Base-by-base conservation (phyloP, 2,113 vertebrate species). In the Oplegnathus fasciatus region DNA sequence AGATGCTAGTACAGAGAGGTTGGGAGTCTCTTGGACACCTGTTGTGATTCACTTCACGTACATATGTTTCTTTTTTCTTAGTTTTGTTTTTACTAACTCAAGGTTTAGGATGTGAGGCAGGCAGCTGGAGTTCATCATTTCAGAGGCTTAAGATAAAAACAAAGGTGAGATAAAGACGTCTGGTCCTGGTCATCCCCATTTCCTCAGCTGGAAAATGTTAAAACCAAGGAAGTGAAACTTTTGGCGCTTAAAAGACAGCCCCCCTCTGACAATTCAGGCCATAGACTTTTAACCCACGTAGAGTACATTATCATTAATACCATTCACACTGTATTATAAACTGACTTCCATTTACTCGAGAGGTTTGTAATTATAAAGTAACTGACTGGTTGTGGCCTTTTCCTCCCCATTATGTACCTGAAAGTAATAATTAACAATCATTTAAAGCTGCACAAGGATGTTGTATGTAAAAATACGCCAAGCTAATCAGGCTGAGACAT, bases 11-110 rank as follows among this genome's bases (percentile, higher is more conserved):
- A 58, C 17, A 55, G 6, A 54, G 46, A 28, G 34, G 15, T 62
- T 17, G 9, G 42, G 46, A 42, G 20, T 44, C 17, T 82, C 34
- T 28, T 30, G 9, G 44, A 24, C 66, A 73, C 26, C 61, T 84
- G 77, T 65, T 77, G 26, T 20, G 28, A 55, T 61, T 78, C 71
- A 44, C 24, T 42, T 68, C 58, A 69, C 3, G 5, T 48, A 37
- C 52, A 71, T 37, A 5, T 46, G 6, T 2, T 30, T 48, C 15
- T 14, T 37, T 37, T 4, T 34, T n/a, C 3, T 64, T 26, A 13
- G 9, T 37, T 64, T 37, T 64, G 17, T 54, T 54, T 55, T 40
- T 60, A 61, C 2, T 11, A 46, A 48, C 11, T 32, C 4, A 75
- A 46, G 1, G 6, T 75, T 48, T 8, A 61, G 11, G 15, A 15